These are phyloP conservation scores for Perdita meconis DNA, from an alignment of 2,888 invertebrate species.

Conservation along the genomic window DNA sequence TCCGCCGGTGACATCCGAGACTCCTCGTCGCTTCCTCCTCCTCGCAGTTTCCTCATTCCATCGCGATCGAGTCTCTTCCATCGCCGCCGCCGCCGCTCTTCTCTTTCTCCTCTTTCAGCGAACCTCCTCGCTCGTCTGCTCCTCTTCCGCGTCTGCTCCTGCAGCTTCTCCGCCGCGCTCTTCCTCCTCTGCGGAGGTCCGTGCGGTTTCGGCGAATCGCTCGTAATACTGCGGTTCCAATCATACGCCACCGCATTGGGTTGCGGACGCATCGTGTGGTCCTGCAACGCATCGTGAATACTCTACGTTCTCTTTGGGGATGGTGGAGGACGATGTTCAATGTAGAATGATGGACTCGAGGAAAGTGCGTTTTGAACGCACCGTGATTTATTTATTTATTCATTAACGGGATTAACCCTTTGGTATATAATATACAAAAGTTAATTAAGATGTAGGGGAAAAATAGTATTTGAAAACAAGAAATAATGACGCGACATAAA, in stretches of 20 bases:
- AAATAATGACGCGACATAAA: too few species aligned
- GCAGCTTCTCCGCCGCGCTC: not conserved
- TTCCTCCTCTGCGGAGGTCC: slow-evolving; percentile 1
- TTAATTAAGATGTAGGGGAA: too few species aligned
- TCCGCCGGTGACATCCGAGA: slow-evolving; percentile 74
- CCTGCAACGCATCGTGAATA: not conserved
- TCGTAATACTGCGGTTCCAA: slow-evolving; percentile 31
- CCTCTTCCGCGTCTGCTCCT: not conserved
- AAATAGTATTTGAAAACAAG: too few species aligned
- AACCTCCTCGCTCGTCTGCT: slow-evolving; percentile 11
- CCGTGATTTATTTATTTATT: too few species aligned
- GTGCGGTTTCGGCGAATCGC: slow-evolving; percentile 31
- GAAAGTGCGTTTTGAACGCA: too few species aligned
- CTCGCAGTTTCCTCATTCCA: slow-evolving; percentile 75
- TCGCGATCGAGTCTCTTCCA: slow-evolving; percentile 37
- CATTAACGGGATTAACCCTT: too few species aligned
- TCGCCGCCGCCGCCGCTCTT: not conserved
- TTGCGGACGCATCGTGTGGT: not conserved
- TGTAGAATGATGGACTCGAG: too few species aligned
- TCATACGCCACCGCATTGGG: slow-evolving; percentile 20
- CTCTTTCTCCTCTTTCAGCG: not conserved
- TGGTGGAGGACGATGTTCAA: too few species aligned
- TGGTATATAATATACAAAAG: too few species aligned
- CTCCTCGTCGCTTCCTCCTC: slow-evolving; percentile 67
- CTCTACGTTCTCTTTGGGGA: not conserved